These are phyloP conservation scores for Pterois miles DNA, from an alignment of 2,797 vertebrate genomes.

Conservation along the genomic window DNA sequence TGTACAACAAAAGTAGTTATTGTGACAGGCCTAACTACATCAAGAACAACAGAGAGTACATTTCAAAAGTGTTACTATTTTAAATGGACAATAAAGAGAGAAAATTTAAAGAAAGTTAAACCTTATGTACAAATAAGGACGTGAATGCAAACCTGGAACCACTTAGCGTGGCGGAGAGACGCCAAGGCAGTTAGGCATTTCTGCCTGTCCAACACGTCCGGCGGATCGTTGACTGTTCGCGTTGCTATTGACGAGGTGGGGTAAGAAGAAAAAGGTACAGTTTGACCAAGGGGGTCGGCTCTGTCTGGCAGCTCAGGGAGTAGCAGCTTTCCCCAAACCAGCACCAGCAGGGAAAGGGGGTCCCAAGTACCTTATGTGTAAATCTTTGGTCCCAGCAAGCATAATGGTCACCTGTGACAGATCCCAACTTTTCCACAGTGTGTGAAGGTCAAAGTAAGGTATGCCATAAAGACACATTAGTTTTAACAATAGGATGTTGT, in stretches of 20 bases:
- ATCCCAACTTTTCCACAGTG: conserved; percentile 1
- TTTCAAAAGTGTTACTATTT: conserved; percentile 31
- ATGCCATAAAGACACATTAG: conserved; percentile 6
- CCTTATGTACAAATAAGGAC: conserved; percentile 91
- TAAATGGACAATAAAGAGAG: conserved; percentile 32
- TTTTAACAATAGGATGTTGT: conserved; percentile 27
- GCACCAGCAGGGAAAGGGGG: conserved; percentile 86
- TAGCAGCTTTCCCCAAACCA: conserved; percentile 89
- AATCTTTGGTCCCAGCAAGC: conserved; percentile 23
- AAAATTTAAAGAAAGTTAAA: conserved; percentile 63
- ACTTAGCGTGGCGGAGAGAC: conserved; percentile 99
- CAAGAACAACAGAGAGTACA: conserved; percentile 23
- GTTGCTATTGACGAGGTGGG: conserved; percentile 97
- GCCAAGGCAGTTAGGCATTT: conserved; percentile 99
- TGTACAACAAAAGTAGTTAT: not conserved
- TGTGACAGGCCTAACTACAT: conserved; percentile 1
- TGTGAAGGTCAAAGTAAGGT: conserved; percentile 1
- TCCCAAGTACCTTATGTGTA: conserved; percentile 4
- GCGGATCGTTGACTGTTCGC: conserved; percentile 95
- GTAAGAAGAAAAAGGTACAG: conserved; percentile 99
- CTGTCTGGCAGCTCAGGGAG: conserved; percentile 94
- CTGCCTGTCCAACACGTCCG: conserved; percentile 99
- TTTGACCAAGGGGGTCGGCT: conserved; percentile 98
- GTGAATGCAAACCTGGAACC: conserved; percentile 99
- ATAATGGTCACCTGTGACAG: conserved; percentile 4